phyloP scores from a whole-genome alignment of 2,797 vertebrate genomes.

The Coranthus polyacanthus region DNA sequence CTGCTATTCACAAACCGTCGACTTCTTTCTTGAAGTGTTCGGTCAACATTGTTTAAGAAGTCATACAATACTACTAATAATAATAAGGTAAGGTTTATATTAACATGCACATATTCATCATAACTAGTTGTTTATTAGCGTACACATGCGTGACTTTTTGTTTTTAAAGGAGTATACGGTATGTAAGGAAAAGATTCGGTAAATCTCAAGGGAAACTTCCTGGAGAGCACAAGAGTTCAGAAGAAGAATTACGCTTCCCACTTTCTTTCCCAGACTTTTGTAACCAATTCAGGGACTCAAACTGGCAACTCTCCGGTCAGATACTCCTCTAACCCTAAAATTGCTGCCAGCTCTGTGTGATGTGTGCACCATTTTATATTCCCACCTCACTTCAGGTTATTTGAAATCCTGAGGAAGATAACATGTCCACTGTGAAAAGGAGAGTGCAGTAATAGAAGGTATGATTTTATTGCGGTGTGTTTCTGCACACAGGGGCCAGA shows the following conservation, averaged over 20 bases:
- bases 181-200: no score
- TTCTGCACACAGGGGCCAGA: constrained; percentile 36
- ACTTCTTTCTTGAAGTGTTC: no score
- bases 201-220: constrained; percentile 3
- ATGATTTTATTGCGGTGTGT: constrained; percentile 32
- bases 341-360: constrained; percentile 38
- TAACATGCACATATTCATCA: no score
- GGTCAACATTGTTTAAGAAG: no score
- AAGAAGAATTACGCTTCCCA: background rate
- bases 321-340: constrained; percentile 34
- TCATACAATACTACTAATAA: no score
- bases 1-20: no score
- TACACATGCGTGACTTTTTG: no score
- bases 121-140: no score
- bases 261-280: constrained; percentile 6
- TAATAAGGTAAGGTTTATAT: no score
- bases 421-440: constrained; percentile 25
- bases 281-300: constrained; percentile 28
- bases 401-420: constrained; percentile 37
- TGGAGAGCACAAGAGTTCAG: constrained; percentile 7
- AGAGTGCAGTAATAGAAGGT: constrained; percentile 32
- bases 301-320: constrained; percentile 33
- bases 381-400: constrained; percentile 22
- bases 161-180: no score
- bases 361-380: constrained; percentile 30